Base-by-base conservation (phyloP, 2,113 vertebrate genomes). In the Onychostruthus taczanowskii region DNA sequence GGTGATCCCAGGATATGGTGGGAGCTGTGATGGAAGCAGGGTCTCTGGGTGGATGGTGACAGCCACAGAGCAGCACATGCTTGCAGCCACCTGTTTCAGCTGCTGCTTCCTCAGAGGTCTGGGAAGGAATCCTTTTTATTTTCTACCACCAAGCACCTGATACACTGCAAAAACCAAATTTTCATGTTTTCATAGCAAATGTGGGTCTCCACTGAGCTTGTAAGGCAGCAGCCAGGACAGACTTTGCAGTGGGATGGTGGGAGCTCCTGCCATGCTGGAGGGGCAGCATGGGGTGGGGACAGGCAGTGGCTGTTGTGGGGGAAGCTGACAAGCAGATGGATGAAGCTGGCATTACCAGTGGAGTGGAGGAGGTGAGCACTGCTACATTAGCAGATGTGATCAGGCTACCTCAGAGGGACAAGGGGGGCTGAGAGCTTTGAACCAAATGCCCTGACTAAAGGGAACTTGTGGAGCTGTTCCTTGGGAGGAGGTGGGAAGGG, bases 361-460 rank as follows among this genome's bases (percentile, higher is more conserved):
- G 58, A 90, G 67, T 4, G 16, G 76, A 74, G 68, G 86, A n/a
- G 59, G 73, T 16, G 1, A 52, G 59, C 3, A 1, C 41, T 41
- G n/a, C 9, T 35, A 0, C 1, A 0, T 41, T 62, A 91, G 31
- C 4, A 8, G 70, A 55, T 2, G 4, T 2, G 2, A 47, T 46
- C 53, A 33, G 79, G 59, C 66, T 87, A 10, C 24, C 2, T 1
- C 39, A 23, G 37, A 41, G n/a, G 62, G 49, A 6, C 19, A 35
- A 30, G 44, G 7, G 3, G 8, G 8, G 7, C 27, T 68, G 27
- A 89, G 68, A 21, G 27, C 23, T 55, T 74, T 91, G 63, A 92
- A 30, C 39, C 1, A 3, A 85, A 16, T 9, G 3, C 35, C 47
- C n/a, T 70, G 70, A 26, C 58, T 62, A 56, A 53, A 41, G 58